Percentiles rank a stretch among this genome's conserved stretches.
Conservation (phyloP, 2,888 invertebrate species). For the Xanthia icteritia region DNA sequence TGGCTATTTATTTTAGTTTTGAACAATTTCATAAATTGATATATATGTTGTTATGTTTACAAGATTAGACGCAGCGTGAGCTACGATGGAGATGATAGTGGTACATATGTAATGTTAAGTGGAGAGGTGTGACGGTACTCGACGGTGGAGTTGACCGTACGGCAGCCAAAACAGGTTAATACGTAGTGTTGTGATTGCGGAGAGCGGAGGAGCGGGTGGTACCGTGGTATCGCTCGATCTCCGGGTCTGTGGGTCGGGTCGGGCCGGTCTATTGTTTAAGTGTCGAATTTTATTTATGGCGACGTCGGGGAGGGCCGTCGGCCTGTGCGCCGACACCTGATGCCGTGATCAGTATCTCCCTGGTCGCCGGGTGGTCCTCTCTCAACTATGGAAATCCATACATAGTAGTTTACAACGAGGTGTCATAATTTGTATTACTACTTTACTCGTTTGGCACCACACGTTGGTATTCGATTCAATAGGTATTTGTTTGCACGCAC, state of each 20-base stretch:
- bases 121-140: constrained; percentile 69
- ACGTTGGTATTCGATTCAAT: constrained; percentile 5
- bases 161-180: constrained; percentile 70
- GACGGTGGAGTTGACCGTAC: constrained; percentile 34
- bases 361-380: constrained; percentile 80
- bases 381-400: constrained; percentile 46
- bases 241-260: constrained; percentile 75
- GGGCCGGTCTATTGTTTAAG: constrained; percentile 81
- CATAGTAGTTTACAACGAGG: constrained; percentile 33
- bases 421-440: constrained; percentile 48
- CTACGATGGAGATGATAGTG: constrained; percentile 53
- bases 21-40: constrained; percentile 58
- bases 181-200: constrained; percentile 76
- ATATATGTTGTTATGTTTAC: constrained; percentile 20
- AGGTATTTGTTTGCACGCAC: constrained; percentile 1
- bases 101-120: constrained; percentile 56
- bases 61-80: constrained; percentile 25
- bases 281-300: constrained; percentile 87
- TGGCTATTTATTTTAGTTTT: constrained; percentile 67
- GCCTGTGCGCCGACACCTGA: constrained; percentile 81
- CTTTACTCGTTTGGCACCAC: constrained; percentile 31
- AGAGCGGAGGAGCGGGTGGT: constrained; percentile 65
- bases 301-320: constrained; percentile 73
- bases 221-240: constrained; percentile 79
- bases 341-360: constrained; percentile 81